phyloP scores from a whole-genome alignment of 2,113 vertebrate genomes.

The Bathybates hornii region DNA sequence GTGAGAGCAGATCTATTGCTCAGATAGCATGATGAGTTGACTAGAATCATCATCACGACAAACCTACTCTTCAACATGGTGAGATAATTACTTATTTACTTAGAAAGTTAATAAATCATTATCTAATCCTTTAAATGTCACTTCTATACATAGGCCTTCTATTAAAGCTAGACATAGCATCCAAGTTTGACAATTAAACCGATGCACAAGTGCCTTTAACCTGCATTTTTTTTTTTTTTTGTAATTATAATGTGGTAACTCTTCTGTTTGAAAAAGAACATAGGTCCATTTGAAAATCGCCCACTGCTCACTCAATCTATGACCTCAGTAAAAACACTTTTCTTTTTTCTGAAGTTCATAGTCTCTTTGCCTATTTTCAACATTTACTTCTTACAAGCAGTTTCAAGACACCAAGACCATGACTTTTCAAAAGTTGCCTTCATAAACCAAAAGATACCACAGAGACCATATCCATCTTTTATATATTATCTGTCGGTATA shows the following conservation, averaged over 20 bases:
- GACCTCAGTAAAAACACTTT: background rate
- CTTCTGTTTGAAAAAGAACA: too few relatives aligned
- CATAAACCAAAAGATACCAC: background rate
- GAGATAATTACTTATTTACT: background rate
- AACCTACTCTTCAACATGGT: background rate
- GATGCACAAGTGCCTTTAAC: background rate
- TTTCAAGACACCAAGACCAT: background rate
- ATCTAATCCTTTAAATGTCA: background rate
- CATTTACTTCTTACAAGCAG: background rate
- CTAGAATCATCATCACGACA: background rate
- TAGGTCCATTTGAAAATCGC: background rate
- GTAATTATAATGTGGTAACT: too few relatives aligned
- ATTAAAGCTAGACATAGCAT: background rate
- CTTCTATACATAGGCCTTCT: background rate
- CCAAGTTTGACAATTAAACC: background rate
- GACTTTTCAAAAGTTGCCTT: background rate
- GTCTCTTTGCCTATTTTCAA: background rate
- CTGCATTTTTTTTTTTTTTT: background rate
- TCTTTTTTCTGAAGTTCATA: background rate
- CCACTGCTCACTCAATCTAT: background rate
- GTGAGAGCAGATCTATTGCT: background rate
- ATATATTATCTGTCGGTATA: background rate
- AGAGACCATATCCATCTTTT: background rate
- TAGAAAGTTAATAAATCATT: background rate
- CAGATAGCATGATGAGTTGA: background rate